These are phyloP conservation scores for Eupsilia transversa DNA, from an alignment of 2,888 invertebrate species.

Conservation along the genomic window DNA sequence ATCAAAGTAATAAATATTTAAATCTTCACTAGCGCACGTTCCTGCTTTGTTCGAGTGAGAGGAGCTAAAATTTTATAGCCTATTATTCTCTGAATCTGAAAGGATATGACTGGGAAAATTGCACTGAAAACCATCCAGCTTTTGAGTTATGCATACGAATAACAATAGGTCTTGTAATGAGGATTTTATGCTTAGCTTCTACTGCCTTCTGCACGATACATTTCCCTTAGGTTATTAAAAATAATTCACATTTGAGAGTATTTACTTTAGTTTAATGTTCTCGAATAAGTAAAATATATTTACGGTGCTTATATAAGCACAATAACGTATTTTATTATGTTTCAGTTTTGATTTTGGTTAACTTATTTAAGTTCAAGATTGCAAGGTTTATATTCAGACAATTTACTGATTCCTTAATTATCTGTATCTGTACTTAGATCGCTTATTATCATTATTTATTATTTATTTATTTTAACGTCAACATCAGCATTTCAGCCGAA, in stretches of 20 bases:
- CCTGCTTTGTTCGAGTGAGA: conserved; percentile 56
- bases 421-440: neutral
- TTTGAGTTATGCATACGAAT: conserved; percentile 59
- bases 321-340: neutral
- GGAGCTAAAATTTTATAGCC: conserved; percentile 62
- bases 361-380: neutral
- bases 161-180: conserved; percentile 60
- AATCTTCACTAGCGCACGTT: conserved; percentile 53
- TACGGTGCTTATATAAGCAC: neutral
- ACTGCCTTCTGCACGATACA: conserved; percentile 22
- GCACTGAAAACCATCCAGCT: conserved; percentile 58
- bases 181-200: conserved; percentile 54
- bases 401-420: conserved; percentile 1
- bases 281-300: conserved; percentile 3
- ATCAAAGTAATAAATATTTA: conserved; percentile 65
- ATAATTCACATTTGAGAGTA: neutral
- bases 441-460: neutral
- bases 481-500: neutral
- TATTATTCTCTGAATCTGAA: conserved; percentile 61
- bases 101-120: conserved; percentile 66
- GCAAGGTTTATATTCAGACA: neutral
- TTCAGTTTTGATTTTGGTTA: neutral
- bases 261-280: neutral
- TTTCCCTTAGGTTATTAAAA: conserved; percentile 22
- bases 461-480: neutral